Base-by-base conservation (phyloP, 1,140 invertebrate genomes). In the Vanessa atalanta region DNA sequence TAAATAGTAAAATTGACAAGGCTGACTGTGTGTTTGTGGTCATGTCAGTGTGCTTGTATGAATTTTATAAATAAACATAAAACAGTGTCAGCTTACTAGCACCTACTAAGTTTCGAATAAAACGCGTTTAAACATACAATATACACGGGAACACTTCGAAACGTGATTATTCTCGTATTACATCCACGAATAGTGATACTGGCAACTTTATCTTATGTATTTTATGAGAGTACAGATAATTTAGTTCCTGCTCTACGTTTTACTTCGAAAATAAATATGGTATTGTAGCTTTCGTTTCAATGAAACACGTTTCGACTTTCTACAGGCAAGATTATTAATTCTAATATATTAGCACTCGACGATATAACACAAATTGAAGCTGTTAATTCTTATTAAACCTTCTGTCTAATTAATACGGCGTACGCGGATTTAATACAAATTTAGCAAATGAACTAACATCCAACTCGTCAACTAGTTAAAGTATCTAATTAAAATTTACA, bases 161-260 rank as follows among this genome's bases (percentile, higher is more conserved):
- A 63, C 51, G 63, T 72, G 63, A 57, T 65, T 66, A 65, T 55
- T 55, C 51, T 72, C 63, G 31, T 72, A 47, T 72, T 72, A 57
- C 70, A 57, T 72, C 50, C n/a, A 20, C 66, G 12, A 14, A n/a
- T 57, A 12, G 14, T 26, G 65, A 67, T 26, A 60, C 20, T 60
- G 20, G 57, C 23, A 61, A 61, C 57, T 61, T 61, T 61, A 61
- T 61, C 57, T 61, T 26, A 9, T 37, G 57, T 57, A 57, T 37
- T 61, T 61, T 61, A 61, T 61, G 57, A 12, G 57, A 61, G 14
- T 26, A 61, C 14, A 37, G 26, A 61, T 61, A 13, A 61, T 61
- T 61, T 37, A 37, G 57, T 61, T 31, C 31, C 57, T n/a, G 26
- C 26, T 60, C 55, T 26, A 31, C 14, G 55, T 61, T 61, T 61